Conservation (phyloP, 1,140 invertebrate genomes). For the Neodiprion virginianus region DNA sequence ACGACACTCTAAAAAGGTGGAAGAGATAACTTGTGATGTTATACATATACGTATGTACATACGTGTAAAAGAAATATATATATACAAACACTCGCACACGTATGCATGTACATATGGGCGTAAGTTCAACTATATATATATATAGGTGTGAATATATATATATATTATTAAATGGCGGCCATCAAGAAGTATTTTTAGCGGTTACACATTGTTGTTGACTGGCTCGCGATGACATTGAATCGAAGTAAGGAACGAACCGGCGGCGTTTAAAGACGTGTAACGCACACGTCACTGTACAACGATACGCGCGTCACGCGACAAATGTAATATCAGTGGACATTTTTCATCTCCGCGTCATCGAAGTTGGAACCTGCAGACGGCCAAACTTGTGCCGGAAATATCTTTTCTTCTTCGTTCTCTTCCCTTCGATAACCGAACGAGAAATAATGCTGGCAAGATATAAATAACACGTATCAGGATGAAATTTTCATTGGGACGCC, state of each 20-base stretch:
- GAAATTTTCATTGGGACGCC: too few relatives aligned
- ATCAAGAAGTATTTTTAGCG: slow-evolving; percentile 58
- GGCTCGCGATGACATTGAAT: slow-evolving; percentile 54
- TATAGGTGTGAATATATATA: too few relatives aligned
- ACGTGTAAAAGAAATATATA: not conserved
- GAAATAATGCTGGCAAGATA: too few relatives aligned
- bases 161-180: slow-evolving; percentile 23
- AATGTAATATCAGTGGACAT: not conserved
- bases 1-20: too few relatives aligned
- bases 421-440: too few relatives aligned
- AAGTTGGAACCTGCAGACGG: too few relatives aligned
- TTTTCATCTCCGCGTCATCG: too few relatives aligned
- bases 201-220: slow-evolving; percentile 59
- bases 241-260: slow-evolving; percentile 11
- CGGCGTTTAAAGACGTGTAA: slow-evolving; percentile 23
- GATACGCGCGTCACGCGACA: not conserved
- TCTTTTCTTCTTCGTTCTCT: too few relatives aligned
- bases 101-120: not conserved
- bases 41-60: not conserved
- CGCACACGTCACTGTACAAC: not conserved
- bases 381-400: too few relatives aligned
- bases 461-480: too few relatives aligned
- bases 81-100: not conserved
- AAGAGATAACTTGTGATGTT: too few relatives aligned
- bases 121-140: too few relatives aligned